Conservation (phyloP, 1,140 invertebrate genomes). For the Telenomus remus region DNA sequence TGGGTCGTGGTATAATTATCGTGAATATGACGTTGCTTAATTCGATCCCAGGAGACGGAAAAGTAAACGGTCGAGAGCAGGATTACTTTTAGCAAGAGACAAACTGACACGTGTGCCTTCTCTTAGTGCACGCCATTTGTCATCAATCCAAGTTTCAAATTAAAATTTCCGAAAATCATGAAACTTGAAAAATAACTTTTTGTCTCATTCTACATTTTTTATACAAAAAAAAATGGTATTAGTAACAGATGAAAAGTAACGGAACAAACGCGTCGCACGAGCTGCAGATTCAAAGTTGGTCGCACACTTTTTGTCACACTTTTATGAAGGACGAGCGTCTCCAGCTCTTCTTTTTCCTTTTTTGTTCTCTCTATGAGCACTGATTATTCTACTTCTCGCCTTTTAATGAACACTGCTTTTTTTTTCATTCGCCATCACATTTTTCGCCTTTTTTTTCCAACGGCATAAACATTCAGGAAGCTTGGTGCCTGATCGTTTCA, state of each 20-base stretch:
- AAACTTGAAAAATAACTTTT: too few relatives aligned
- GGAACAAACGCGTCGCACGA: conserved; percentile 61
- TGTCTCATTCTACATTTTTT: too few relatives aligned
- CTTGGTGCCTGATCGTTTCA: conserved; percentile 56
- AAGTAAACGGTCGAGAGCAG: conserved; percentile 21
- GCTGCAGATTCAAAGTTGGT: conserved; percentile 64
- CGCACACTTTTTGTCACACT: conserved; percentile 55
- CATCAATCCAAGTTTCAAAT: too few relatives aligned
- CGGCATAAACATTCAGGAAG: conserved; percentile 55
- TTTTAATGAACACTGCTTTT: conserved; percentile 25
- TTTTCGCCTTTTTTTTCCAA: conserved; percentile 40
- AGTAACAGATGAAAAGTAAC: conserved; percentile 56
- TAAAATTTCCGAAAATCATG: too few relatives aligned
- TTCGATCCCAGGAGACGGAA: conserved; percentile 57
- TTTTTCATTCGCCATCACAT: conserved; percentile 38
- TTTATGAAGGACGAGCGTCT: conserved; percentile 53
- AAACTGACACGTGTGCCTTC: too few relatives aligned
- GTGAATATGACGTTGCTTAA: conserved; percentile 66
- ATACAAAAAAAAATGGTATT: conserved; percentile 40
- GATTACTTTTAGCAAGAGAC: conserved; percentile 31
- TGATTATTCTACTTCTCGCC: conserved; percentile 41
- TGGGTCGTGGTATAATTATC: conserved; percentile 59
- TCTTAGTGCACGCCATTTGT: too few relatives aligned
- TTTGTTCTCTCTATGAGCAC: conserved; percentile 41
- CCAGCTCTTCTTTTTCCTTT: conserved; percentile 42